A percentile compares a stretch with the other conserved stretches of the same genome.
These are phyloP conservation scores for Sylvietta virens DNA, from an alignment of 2,113 vertebrate species.

Conservation along the genomic window DNA sequence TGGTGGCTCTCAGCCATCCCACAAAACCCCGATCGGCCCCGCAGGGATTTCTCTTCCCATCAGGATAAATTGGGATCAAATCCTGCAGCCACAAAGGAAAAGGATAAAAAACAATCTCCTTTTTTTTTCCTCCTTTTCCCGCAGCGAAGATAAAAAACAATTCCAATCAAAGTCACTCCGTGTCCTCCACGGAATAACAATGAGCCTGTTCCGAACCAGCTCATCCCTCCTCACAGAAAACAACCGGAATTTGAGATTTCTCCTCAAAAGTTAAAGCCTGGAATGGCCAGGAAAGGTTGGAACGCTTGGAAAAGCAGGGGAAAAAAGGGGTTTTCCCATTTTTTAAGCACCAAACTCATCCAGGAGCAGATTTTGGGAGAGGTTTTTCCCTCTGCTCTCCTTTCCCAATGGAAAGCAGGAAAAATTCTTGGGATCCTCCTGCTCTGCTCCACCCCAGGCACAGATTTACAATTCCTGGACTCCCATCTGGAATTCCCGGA, in stretches of 20 bases:
- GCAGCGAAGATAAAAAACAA: background rate
- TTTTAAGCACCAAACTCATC: background rate
- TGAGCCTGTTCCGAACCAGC: background rate
- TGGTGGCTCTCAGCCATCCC: background rate
- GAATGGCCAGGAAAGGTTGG: background rate
- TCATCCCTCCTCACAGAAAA: background rate
- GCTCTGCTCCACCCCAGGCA: background rate
- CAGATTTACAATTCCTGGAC: background rate
- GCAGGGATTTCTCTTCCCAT: background rate
- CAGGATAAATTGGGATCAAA: slow-evolving; percentile 32
- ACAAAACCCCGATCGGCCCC: background rate
- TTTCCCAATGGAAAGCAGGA: background rate
- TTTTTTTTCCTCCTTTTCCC: background rate
- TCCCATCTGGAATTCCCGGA: background rate
- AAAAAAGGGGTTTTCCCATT: fast-evolving
- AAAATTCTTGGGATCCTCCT: background rate
- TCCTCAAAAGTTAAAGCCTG: fast-evolving
- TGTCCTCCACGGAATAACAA: background rate
- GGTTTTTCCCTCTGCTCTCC: background rate
- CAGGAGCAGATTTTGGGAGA: background rate
- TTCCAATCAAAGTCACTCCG: background rate
- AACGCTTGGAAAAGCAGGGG: background rate
- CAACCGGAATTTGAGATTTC: fast-evolving
- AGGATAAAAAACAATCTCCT: background rate
- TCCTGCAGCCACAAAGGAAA: background rate